Evolutionary conservation across 2,888 invertebrate species (phyloP).

Genomic region (Platerodrilus igneus): DNA sequence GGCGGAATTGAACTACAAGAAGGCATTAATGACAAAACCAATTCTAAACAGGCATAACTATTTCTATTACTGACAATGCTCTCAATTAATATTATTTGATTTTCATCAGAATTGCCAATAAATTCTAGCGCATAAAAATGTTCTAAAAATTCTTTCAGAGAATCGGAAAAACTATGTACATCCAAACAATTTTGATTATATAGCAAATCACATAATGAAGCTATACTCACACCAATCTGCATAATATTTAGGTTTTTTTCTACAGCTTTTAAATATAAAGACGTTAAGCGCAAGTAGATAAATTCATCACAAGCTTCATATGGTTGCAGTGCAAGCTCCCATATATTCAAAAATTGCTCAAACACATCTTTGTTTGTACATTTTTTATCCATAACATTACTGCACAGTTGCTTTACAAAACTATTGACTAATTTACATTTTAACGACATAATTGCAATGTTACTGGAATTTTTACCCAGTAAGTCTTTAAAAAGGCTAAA

Average conservation of each 20-base stretch:
- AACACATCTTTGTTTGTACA: neutral
- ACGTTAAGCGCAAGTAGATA: slow-evolving; percentile 1
- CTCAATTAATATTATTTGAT: neutral
- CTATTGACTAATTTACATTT: neutral
- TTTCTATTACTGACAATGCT: neutral
- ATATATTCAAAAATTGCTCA: neutral
- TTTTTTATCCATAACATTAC: slow-evolving; percentile 1
- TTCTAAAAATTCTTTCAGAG: no score
- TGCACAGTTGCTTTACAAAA: slow-evolving; percentile 1
- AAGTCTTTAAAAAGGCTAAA: neutral
- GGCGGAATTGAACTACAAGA: neutral
- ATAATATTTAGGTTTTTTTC: neutral
- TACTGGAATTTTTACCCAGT: neutral
- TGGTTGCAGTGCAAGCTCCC: slow-evolving; percentile 1
- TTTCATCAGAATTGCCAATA: slow-evolving; percentile 3
- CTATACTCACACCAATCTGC: neutral
- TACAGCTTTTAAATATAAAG: neutral
- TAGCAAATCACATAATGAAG: no score
- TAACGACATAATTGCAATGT: neutral
- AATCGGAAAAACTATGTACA: no score
- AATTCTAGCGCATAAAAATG: no score
- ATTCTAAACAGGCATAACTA: neutral
- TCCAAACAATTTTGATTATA: no score
- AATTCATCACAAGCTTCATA: slow-evolving; percentile 1
- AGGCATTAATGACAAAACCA: slow-evolving; percentile 5